phyloP scores from a whole-genome alignment of 2,888 invertebrate species.

The Ormyrus thymus region DNA sequence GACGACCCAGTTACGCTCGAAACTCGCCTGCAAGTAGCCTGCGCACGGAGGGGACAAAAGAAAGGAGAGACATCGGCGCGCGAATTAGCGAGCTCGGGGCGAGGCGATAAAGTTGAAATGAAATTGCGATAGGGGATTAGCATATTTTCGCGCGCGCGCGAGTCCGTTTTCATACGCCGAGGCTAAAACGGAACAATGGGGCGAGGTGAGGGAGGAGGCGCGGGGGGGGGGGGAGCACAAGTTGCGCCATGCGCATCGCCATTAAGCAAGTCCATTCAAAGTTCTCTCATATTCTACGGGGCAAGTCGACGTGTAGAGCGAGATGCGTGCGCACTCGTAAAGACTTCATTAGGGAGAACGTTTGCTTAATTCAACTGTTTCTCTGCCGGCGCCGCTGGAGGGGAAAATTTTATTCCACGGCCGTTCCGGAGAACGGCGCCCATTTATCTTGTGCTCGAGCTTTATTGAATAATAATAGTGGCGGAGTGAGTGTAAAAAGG shows the following conservation, averaged over 20 bases:
- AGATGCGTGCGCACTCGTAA: conserved; percentile 22
- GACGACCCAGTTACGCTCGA: conserved; percentile 27
- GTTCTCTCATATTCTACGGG: conserved; percentile 1
- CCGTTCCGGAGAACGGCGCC: neutral
- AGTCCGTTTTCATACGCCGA: too few relatives aligned
- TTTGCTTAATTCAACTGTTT: too few relatives aligned
- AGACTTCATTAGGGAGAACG: conserved; percentile 8
- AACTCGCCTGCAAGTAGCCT: conserved; percentile 12
- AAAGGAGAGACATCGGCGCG: neutral
- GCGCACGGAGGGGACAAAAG: neutral
- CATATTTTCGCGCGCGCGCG: conserved; percentile 32
- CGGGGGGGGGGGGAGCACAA: neutral
- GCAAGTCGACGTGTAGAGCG: neutral
- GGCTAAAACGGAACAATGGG: conserved; percentile 28
- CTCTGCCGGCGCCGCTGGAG: too few relatives aligned
- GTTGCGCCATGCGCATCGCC: neutral
- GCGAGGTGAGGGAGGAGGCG: too few relatives aligned
- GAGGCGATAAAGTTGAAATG: conserved; percentile 29
- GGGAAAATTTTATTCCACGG: neutral
- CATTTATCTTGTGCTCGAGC: too few relatives aligned
- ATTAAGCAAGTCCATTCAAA: conserved; percentile 32
- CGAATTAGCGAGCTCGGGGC: conserved; percentile 51
- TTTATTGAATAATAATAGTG: too few relatives aligned
- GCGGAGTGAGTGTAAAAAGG: neutral
- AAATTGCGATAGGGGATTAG: conserved; percentile 45